Percentiles rank a stretch among this genome's conserved stretches.
These are phyloP conservation scores for Axinella damicornis DNA, from an alignment of 37 sponge, comb jelly and placozoan genomes.

Conservation along the genomic window DNA sequence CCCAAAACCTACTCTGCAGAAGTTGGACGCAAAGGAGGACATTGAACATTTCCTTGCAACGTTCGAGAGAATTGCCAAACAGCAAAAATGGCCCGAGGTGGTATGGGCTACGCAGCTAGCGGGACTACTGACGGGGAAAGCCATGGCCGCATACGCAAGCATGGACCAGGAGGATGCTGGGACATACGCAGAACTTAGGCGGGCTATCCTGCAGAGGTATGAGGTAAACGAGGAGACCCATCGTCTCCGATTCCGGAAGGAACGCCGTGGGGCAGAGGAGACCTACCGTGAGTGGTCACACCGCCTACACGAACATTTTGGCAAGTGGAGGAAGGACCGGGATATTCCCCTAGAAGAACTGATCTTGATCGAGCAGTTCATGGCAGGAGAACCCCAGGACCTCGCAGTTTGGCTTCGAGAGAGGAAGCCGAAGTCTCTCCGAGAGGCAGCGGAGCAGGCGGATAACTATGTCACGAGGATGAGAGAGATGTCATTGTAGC, in stretches of 20 bases:
- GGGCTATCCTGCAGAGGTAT: conserved; percentile 31
- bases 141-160: conserved; percentile 7
- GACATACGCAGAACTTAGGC: conserved; percentile 17
- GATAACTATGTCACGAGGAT: too few species aligned
- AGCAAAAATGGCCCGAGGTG: neutral
- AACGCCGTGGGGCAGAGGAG: too few species aligned
- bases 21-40: conserved; percentile 3
- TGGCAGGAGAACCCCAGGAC: neutral
- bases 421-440: conserved; percentile 21
- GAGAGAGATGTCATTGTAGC: too few species aligned
- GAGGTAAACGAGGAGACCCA: conserved; percentile 31
- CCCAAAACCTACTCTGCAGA: conserved; percentile 21
- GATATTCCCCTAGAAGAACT: neutral
- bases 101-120: neutral
- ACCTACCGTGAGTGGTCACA: too few species aligned
- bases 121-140: too few species aligned
- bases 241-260: too few species aligned
- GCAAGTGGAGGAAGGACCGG: too few species aligned
- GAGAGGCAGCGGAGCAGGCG: conserved; percentile 20
- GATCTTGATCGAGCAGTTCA: conserved; percentile 25
- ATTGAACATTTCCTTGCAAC: conserved; percentile 26
- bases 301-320: too few species aligned
- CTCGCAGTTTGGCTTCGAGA: conserved; percentile 44
- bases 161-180: conserved; percentile 2
- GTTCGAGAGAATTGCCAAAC: conserved; percentile 20